Base-by-base conservation (phyloP, 2,888 invertebrate genomes). In the Lottia gigantea region DNA sequence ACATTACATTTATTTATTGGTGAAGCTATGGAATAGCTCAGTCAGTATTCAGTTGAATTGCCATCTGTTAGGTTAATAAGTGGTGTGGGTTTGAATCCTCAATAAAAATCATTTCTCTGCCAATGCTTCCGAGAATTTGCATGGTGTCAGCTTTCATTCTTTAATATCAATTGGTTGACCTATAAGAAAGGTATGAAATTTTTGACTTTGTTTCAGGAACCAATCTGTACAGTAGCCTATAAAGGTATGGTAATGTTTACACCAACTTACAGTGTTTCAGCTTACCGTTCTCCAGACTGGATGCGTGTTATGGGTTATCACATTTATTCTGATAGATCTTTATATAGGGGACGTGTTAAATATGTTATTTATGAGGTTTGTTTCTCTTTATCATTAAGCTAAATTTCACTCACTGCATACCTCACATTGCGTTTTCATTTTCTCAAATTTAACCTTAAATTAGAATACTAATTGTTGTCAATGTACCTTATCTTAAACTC, bases 141-240 rank as follows among this genome's bases (percentile, higher is more conserved):
- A 2, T 62, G 62, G 14, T 3, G 62, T 15, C 26, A 62, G 62
- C 23, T 62, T 55, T 62, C 23, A 26, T 8, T 15, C 62, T 8
- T 15, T 6, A 62, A 62, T n/a, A 7, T 14, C 26, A 62, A 23
- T 25, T 23, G 25, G 19, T 61, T 8, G 8, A 12, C 11, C 2
- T 23, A n/a, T n/a, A n/a, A n/a, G n/a, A n/a, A n/a, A n/a, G n/a
- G n/a, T n/a, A n/a, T n/a, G n/a, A n/a, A n/a, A n/a, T n/a, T n/a
- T n/a, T 15, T 62, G 16, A 62, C 31, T n/a, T 67, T 7, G 55
- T 67, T 45, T 16, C 69, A 76, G 76, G 45, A 64, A 16, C 76
- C 76, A 23, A 69, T 77, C 23, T 79, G 79, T 64, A 71, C 77
- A 16, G 74, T 76, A 47, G 77, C 68, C n/a, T 72, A 71, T 26